phyloP scores from a whole-genome alignment of 2,113 vertebrate species.

The Platichthys flesus region DNA sequence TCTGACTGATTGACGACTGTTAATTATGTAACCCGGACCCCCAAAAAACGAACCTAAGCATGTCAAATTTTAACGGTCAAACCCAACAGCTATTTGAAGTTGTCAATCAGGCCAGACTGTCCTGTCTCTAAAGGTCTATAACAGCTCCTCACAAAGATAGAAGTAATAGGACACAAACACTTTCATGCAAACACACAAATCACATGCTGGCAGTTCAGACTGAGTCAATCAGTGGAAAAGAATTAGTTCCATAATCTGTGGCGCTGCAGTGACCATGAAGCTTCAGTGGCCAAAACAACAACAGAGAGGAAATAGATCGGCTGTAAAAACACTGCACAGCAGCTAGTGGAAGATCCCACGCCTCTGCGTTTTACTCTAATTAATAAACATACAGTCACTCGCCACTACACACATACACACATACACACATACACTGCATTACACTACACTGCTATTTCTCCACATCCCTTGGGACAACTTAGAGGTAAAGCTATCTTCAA shows the following conservation, averaged over 20 bases:
- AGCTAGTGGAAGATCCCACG: neutral
- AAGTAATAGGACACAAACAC: neutral
- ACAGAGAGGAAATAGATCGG: neutral
- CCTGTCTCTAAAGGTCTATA: too few species aligned
- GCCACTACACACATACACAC: conserved; percentile 3
- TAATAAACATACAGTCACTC: neutral
- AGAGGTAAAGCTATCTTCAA: conserved; percentile 20
- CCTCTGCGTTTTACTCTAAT: neutral
- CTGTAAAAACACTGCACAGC: neutral
- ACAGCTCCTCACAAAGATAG: neutral
- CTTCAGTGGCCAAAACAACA: neutral
- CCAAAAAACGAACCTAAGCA: too few species aligned
- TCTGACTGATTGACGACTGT: too few species aligned
- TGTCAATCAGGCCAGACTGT: too few species aligned
- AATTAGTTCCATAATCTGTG: too few species aligned
- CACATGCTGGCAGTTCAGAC: too few species aligned
- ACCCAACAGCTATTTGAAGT: too few species aligned
- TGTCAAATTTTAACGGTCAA: too few species aligned
- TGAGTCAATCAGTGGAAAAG: too few species aligned
- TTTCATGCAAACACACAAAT: neutral
- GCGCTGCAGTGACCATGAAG: neutral
- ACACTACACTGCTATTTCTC: conserved; percentile 15
- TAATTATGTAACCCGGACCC: too few species aligned
- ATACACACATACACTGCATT: neutral
- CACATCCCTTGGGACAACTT: conserved; percentile 24